Percentiles rank a stretch among this genome's conserved stretches.
phyloP scores from a whole-genome alignment of 2,113 vertebrate species.

The Gallinago media region DNA sequence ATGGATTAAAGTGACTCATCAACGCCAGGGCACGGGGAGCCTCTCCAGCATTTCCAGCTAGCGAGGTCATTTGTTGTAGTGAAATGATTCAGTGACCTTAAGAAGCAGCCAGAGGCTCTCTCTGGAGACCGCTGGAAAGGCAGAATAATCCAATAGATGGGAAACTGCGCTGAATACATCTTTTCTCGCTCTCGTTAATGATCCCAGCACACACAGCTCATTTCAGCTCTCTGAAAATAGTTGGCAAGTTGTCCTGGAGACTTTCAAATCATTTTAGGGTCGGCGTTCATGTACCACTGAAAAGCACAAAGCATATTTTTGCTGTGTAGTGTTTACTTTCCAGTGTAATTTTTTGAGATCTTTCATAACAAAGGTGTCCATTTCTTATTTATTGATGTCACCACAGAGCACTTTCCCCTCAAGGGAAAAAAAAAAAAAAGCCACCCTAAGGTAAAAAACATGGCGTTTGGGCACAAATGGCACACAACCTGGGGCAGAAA shows the following conservation, averaged over 20 bases:
- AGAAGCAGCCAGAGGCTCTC: constrained; percentile 25
- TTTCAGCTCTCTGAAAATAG: neutral
- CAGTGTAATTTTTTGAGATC: neutral
- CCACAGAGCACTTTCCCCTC: neutral
- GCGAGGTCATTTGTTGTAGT: neutral
- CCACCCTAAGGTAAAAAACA: neutral
- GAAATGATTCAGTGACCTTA: constrained; percentile 47
- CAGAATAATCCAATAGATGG: neutral
- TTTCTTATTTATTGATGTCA: neutral
- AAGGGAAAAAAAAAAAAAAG: neutral
- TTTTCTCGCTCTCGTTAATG: neutral
- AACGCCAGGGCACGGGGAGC: rapidly evolving
- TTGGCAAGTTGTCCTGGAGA: neutral
- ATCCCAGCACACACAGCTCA: neutral
- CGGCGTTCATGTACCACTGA: neutral
- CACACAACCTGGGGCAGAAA: neutral
- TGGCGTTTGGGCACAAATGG: neutral
- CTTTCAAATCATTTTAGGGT: neutral
- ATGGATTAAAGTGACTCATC: neutral
- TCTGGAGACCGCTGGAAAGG: neutral
- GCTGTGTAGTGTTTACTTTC: neutral
- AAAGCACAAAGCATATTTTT: neutral
- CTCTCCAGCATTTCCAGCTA: constrained; percentile 5
- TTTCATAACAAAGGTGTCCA: neutral
- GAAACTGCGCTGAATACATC: neutral